These are phyloP conservation scores for Cenopis cana DNA, from an alignment of 2,888 invertebrate genomes.

Conservation along the genomic window DNA sequence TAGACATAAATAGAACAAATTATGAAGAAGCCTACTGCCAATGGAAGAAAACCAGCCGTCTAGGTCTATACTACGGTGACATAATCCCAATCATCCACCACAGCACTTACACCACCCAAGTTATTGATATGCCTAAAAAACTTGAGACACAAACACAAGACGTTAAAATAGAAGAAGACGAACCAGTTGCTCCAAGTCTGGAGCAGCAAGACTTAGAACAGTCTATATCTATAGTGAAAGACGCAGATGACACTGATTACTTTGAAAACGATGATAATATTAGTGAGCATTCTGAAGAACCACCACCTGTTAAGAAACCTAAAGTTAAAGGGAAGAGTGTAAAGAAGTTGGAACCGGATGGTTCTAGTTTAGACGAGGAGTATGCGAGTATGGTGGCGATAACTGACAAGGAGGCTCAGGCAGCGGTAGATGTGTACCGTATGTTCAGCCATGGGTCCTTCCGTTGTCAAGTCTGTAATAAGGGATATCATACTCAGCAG, in stretches of 20 bases:
- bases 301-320: slow-evolving; percentile 16
- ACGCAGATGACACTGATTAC: slow-evolving; percentile 40
- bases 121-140: slow-evolving; percentile 51
- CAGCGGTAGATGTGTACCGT: slow-evolving; percentile 69
- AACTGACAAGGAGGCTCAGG: slow-evolving; percentile 68
- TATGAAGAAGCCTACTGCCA: slow-evolving; percentile 66
- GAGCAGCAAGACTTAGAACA: slow-evolving; percentile 34
- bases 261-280: slow-evolving; percentile 49
- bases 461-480: slow-evolving; percentile 66
- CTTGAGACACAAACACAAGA: slow-evolving; percentile 45
- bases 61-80: slow-evolving; percentile 49
- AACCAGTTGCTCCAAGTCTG: slow-evolving; percentile 24
- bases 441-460: slow-evolving; percentile 62
- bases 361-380: slow-evolving; percentile 67
- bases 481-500: slow-evolving; percentile 61
- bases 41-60: slow-evolving; percentile 63
- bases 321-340: slow-evolving; percentile 13
- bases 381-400: slow-evolving; percentile 72
- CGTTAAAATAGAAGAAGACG: slow-evolving; percentile 47
- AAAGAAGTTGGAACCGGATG: slow-evolving; percentile 57
- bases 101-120: slow-evolving; percentile 60
- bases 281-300: slow-evolving; percentile 42
- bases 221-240: slow-evolving; percentile 40
- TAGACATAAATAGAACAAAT: slow-evolving; percentile 57
- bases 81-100: slow-evolving; percentile 61